Conservation (phyloP, 2,797 vertebrate species). For the Lateolabrax maculatus region DNA sequence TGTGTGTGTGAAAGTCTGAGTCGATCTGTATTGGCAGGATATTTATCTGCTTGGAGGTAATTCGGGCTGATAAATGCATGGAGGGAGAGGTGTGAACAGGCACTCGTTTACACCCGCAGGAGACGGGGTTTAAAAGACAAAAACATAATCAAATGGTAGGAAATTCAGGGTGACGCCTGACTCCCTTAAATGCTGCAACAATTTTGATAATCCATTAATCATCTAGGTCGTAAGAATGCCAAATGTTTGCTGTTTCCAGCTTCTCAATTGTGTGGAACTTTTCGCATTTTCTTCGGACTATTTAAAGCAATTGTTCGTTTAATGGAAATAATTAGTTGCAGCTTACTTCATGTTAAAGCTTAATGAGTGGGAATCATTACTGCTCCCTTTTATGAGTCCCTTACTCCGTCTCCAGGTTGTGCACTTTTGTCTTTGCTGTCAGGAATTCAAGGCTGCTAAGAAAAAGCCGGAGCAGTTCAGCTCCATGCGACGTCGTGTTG, state of each 20-base stretch:
- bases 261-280: neutral
- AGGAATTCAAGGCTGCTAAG: slow-evolving; percentile 44
- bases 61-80: slow-evolving; percentile 23
- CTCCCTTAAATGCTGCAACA: neutral
- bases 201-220: neutral
- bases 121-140: neutral
- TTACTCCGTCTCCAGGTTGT: slow-evolving; percentile 40
- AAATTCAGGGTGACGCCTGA: neutral
- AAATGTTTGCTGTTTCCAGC: neutral
- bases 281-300: neutral
- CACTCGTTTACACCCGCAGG: neutral
- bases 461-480: slow-evolving; percentile 43
- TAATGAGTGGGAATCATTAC: slow-evolving; percentile 48
- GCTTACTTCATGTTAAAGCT: slow-evolving; percentile 27
- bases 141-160: neutral
- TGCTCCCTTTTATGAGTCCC: slow-evolving; percentile 38
- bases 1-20: neutral
- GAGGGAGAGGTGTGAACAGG: neutral
- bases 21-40: slow-evolving; percentile 9
- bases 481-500: slow-evolving; percentile 58
- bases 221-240: neutral
- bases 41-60: slow-evolving; percentile 29
- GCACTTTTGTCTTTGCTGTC: slow-evolving; percentile 35
- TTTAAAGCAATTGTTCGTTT: neutral
- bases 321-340: slow-evolving; percentile 40